These are phyloP conservation scores for Grammomys dolichurus DNA, from an alignment of 2,113 vertebrate genomes.

Conservation along the genomic window DNA sequence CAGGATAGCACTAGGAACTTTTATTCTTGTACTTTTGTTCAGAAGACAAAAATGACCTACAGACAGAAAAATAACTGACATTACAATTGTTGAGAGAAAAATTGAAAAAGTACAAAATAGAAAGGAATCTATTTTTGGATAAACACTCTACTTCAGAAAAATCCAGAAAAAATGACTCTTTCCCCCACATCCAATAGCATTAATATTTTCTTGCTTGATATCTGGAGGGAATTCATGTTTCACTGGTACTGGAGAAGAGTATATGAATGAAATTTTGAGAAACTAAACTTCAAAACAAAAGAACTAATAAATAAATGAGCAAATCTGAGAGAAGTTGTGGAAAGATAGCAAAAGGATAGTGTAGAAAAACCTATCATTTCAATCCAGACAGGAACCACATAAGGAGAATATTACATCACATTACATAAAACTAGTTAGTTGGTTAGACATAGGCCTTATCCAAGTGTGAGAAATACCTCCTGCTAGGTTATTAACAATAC, in stretches of 20 bases:
- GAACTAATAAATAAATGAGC: conserved; percentile 10
- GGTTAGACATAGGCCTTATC: conserved; percentile 4
- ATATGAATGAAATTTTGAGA: conserved; percentile 16
- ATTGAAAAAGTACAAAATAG: background rate
- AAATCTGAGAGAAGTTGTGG: background rate
- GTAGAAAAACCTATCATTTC: conserved; percentile 45
- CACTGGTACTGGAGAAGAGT: background rate
- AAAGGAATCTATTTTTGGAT: conserved; percentile 51
- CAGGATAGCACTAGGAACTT: background rate
- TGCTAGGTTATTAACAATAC: background rate
- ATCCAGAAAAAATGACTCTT: background rate
- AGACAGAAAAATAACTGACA: conserved; percentile 38
- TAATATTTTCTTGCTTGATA: conserved; percentile 15
- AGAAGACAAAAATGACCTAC: background rate
- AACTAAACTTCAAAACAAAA: conserved; percentile 27
- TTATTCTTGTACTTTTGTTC: background rate
- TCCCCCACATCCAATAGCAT: conserved; percentile 9
- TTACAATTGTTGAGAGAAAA: background rate
- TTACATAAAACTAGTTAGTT: conserved; percentile 1
- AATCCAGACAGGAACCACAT: background rate
- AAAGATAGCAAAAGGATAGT: background rate
- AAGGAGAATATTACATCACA: background rate
- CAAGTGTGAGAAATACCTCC: background rate
- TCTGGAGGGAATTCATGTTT: background rate
- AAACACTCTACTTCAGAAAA: background rate